Conservation (phyloP, 1,140 invertebrate genomes). For the Eupristina koningsbergeri region DNA sequence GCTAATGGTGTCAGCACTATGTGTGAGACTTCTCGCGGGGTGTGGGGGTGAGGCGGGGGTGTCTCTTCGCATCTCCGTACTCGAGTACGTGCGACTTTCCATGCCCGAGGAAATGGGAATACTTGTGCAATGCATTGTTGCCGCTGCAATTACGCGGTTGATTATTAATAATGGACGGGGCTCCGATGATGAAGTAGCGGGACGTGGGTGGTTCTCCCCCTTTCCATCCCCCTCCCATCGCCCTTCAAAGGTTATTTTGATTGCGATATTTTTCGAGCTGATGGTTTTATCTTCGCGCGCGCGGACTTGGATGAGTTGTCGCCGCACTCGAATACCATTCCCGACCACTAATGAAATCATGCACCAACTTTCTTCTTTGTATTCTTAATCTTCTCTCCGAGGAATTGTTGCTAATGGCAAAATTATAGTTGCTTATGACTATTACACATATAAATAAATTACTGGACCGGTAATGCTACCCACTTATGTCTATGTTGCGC, state of each 20-base stretch:
- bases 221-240: too few relatives aligned
- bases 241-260: neutral
- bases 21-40: conserved; percentile 40
- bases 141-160: conserved; percentile 39
- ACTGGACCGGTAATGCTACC: too few relatives aligned
- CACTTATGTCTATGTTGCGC: neutral
- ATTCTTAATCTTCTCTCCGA: neutral
- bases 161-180: conserved; percentile 9
- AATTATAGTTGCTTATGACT: too few relatives aligned
- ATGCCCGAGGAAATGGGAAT: neutral
- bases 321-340: neutral
- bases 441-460: too few relatives aligned
- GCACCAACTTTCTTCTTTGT: too few relatives aligned
- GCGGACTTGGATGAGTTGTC: neutral
- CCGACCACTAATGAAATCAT: neutral
- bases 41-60: too few relatives aligned
- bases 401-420: neutral
- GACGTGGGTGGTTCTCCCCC: neutral
- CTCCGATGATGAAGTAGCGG: neutral
- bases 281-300: neutral
- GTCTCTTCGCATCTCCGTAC: neutral
- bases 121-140: conserved; percentile 14
- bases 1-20: conserved; percentile 64
- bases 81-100: neutral
- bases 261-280: neutral